These are phyloP conservation scores for Andrena flavipes DNA, from an alignment of 2,888 invertebrate species.

Conservation along the genomic window DNA sequence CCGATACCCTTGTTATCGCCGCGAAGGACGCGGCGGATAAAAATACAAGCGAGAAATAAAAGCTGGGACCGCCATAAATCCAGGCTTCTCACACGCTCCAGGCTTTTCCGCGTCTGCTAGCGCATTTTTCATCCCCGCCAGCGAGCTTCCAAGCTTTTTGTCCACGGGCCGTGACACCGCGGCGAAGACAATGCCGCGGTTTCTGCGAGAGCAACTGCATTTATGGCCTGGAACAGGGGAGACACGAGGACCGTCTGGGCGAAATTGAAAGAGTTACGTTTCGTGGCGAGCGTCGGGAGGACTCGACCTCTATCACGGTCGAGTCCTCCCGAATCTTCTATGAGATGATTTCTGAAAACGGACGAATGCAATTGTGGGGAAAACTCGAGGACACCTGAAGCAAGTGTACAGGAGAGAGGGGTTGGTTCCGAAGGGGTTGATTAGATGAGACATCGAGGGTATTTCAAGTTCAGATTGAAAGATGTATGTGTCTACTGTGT, in stretches of 20 bases:
- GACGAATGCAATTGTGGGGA: not conserved
- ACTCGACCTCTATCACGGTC: not conserved
- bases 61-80: constrained; percentile 17
- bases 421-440: too few species aligned
- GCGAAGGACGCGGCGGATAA: constrained; percentile 31
- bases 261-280: constrained; percentile 13
- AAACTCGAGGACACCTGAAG: not conserved
- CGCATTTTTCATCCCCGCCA: constrained; percentile 33
- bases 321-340: not conserved
- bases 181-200: constrained; percentile 50
- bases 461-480: too few species aligned
- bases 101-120: not conserved
- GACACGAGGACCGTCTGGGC: constrained; percentile 12
- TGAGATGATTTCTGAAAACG: not conserved
- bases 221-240: constrained; percentile 34
- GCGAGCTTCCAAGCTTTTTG: constrained; percentile 28
- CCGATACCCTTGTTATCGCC: constrained; percentile 49
- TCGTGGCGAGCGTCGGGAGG: not conserved
- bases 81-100: not conserved
- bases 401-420: too few species aligned
- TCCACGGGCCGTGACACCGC: constrained; percentile 8
- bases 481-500: too few species aligned
- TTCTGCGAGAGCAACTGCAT: constrained; percentile 52
- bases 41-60: constrained; percentile 17
- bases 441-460: too few species aligned